phyloP scores from a whole-genome alignment of 2,888 invertebrate genomes.

The Lasius fuliginosus region DNA sequence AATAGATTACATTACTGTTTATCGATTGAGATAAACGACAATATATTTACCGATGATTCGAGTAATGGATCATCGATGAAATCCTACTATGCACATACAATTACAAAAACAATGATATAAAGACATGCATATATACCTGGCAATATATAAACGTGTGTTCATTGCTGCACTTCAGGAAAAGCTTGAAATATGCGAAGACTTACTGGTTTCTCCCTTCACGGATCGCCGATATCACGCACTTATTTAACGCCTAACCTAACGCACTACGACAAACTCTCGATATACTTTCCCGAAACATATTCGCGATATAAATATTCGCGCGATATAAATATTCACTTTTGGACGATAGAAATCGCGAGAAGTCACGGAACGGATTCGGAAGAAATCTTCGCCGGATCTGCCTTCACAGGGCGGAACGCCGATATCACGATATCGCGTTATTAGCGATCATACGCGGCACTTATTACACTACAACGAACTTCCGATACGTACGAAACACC shows the following conservation, averaged over 20 bases:
- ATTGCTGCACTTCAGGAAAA: too few species aligned
- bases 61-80: not conserved
- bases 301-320: not conserved
- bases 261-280: not conserved
- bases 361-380: not conserved
- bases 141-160: too few species aligned
- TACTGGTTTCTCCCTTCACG: not conserved
- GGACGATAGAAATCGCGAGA: not conserved
- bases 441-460: not conserved
- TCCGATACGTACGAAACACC: not conserved
- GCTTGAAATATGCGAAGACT: not conserved
- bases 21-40: too few species aligned
- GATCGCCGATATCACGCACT: not conserved
- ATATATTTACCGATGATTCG: too few species aligned
- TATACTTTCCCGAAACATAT: not conserved
- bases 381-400: not conserved
- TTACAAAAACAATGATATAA: not conserved
- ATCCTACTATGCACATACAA: not conserved
- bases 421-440: not conserved
- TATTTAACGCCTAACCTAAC: too few species aligned
- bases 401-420: not conserved
- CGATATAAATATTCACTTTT: not conserved
- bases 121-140: not conserved
- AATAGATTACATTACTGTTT: not conserved
- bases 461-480: not conserved